Base-by-base conservation (phyloP, 2,797 vertebrate genomes). In the Halcyon leucocephala region DNA sequence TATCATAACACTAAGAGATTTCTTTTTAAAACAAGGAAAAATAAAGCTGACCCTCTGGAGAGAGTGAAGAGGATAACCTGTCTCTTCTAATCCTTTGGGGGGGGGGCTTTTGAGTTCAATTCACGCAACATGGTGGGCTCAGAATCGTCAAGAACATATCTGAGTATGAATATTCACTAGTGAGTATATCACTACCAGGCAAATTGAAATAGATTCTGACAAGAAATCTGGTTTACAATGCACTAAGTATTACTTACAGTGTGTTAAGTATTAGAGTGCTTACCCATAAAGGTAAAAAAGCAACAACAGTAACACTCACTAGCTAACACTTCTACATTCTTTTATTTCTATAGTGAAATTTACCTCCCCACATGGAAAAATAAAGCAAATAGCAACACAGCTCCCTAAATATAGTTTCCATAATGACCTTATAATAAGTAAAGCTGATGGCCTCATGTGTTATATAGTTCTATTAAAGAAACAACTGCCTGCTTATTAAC, bases 301-400 rank as follows among this genome's bases (percentile, higher is more conserved):
- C 44, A 95, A 86, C 96, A 97, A 86, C 94, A 97, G 86, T 89
- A 96, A 70, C 91, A 97, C 91, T 95, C 78, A 89, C 84, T 83
- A 91, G 73, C 94, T 97, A 91, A 92, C 91, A 65, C 62, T 91
- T 97, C 95, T 96, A 95, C 94, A 96, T 97, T 65, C 89, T 96
- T 98, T 97, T 97, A 98, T 97, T 97, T 97, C 96, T 91, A 70
- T 70, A 91, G 61, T 81, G 95, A 85, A 93, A 92, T 93, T 97
- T 98, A 95, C 94, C 89, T 97, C 55, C 88, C 97, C 94, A 96
- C 73, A 66, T 86, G 97, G 97, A 97, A 86, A 98, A 98, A 97
- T 98, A 97, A 96, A 97, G 79, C 87, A 81, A 92, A 95, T 95
- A 86, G 86, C 86, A 97, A 96, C 96, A 96, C 61, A 91, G 65